Percentiles rank a stretch among this genome's conserved stretches.
Evolutionary conservation across 2,113 vertebrate species (phyloP).

Genomic region (Corythaeola cristata): DNA sequence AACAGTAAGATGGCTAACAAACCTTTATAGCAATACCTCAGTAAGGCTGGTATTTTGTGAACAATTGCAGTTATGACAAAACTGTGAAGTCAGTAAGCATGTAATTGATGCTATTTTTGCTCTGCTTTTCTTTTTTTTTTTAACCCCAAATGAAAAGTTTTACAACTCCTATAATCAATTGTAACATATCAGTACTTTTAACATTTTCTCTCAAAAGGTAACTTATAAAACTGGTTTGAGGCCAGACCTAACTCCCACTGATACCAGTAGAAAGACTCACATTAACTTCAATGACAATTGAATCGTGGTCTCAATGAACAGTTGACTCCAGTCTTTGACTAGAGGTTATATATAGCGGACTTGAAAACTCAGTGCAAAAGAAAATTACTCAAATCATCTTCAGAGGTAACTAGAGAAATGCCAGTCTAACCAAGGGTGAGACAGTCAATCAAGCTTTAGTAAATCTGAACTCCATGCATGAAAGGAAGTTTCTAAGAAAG

Average conservation of each 20-base stretch:
- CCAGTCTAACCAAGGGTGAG: neutral
- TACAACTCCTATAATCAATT: neutral
- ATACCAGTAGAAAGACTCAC: neutral
- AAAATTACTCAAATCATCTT: neutral
- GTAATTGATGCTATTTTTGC: neutral
- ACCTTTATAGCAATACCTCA: neutral
- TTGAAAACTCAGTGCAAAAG: neutral
- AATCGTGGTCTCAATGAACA: neutral
- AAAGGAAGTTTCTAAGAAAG: neutral
- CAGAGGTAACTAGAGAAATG: neutral
- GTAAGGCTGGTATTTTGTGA: neutral
- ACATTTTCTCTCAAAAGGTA: neutral
- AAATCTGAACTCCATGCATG: neutral
- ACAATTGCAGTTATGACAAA: neutral
- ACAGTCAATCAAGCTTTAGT: neutral
- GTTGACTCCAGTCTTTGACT: neutral
- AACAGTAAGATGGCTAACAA: slow-evolving; percentile 14
- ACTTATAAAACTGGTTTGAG: neutral
- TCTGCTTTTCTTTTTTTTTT: neutral
- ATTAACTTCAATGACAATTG: neutral
- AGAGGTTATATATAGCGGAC: neutral
- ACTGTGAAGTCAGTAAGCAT: neutral
- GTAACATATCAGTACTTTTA: neutral
- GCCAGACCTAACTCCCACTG: neutral
- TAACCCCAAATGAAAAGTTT: neutral